Evolutionary conservation across 2,113 vertebrate genomes (phyloP).

Genomic region (Tylochromis polylepis): DNA sequence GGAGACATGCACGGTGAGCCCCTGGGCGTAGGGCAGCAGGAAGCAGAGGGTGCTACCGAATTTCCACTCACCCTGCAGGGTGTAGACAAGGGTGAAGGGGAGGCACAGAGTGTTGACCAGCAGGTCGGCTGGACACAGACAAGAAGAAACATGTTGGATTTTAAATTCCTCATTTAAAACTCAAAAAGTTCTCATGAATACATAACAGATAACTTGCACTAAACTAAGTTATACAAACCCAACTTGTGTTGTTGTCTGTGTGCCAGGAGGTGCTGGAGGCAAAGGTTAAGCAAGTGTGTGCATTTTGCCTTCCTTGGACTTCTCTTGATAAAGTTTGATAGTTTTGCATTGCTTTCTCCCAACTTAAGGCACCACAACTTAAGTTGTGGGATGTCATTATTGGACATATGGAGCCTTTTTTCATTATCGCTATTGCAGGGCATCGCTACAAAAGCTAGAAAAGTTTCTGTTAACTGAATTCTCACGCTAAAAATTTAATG

Average conservation of each 20-base stretch:
- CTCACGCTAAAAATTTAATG: background rate
- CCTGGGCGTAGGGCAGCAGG: slow-evolving; percentile 90
- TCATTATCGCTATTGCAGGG: background rate
- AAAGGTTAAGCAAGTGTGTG: background rate
- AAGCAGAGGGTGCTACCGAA: slow-evolving; percentile 88
- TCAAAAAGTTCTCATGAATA: background rate
- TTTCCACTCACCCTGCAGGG: slow-evolving; percentile 88
- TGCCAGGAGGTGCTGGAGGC: accelerated
- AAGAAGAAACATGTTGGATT: background rate
- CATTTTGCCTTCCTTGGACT: background rate
- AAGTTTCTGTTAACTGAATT: accelerated
- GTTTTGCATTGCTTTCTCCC: background rate
- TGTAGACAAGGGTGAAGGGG: slow-evolving; percentile 93
- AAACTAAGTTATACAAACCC: background rate
- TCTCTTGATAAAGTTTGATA: background rate
- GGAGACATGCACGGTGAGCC: slow-evolving; percentile 89
- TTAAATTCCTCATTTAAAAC: background rate
- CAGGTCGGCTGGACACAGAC: slow-evolving; percentile 78
- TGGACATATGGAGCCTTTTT: background rate
- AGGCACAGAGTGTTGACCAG: slow-evolving; percentile 91
- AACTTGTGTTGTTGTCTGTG: background rate
- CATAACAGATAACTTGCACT: background rate
- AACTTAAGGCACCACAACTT: background rate
- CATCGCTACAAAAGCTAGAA: background rate
- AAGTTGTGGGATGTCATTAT: background rate